Evolutionary conservation across 2,797 vertebrate genomes (phyloP), one percentile per base, ranked within the genome.

Genomic region (Molossus molossus): DNA sequence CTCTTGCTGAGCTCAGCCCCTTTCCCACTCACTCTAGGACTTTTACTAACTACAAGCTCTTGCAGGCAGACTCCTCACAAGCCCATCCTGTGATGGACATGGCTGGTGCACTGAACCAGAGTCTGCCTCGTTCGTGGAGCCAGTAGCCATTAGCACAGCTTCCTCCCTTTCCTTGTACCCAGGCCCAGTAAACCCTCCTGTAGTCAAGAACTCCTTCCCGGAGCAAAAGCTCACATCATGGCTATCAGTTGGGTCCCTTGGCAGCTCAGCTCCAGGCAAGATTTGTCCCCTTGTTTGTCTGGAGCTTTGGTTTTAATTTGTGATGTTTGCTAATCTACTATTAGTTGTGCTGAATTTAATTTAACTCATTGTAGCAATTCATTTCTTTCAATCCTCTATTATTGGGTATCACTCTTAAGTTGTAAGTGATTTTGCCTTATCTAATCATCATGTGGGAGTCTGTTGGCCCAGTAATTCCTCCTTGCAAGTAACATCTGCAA

Each of bases 231-330:
- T 88, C 13, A 7, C 3, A 65, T 25, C 60, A 13, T 9, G 58
- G 81, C 58, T 84, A 40, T 79, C 21, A 62, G 60, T 0, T 1
- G 75, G 55, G 62, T 58, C 95, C 73, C 8, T 0, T 1, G 15
- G 76, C 80, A 33, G 90, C 95, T 90, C 86, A 76, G 85, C 96
- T 90, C 9, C 27, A 93, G 87, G 95, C 90, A 93, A 96, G 93
- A 95, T 88, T 4, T 50, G 91, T 81, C 96, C 96, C 93, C 3
- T 25, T 91, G 90, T 96, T 97, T 98, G 97, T 97, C 97, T 97
- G 96, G 96, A 92, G 97, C 96, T 97, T 97, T 94, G 89, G 91
- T 97, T 97, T 97, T 97, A 97, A 97, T 97, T 96, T 97, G 87
- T 91, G 97, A 97, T 97, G 96, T 97, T 96, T 91, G 94, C 72